phyloP scores from a whole-genome alignment of 2,888 invertebrate species.

The Priocnemis perturbator region DNA sequence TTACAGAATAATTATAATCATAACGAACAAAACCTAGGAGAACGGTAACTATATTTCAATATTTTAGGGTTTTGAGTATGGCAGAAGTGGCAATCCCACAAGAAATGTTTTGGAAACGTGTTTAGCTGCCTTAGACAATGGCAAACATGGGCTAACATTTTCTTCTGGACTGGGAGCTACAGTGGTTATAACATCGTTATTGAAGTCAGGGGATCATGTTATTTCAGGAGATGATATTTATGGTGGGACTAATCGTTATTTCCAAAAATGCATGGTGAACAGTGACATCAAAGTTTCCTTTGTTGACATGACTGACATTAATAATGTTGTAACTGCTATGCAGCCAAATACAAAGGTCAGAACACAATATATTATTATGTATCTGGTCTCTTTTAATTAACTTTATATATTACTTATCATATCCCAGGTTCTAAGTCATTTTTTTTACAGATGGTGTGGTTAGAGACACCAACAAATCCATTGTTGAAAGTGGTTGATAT shows the following conservation, averaged over 20 bases:
- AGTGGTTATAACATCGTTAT: conserved; percentile 84
- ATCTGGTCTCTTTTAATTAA: not conserved
- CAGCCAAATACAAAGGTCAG: conserved; percentile 90
- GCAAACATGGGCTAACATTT: conserved; percentile 88
- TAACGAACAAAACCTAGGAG: no score
- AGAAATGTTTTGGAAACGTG: conserved; percentile 91
- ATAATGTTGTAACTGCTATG: conserved; percentile 82
- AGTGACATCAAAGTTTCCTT: conserved; percentile 87
- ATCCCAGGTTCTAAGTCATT: not conserved
- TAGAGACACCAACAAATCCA: conserved; percentile 98
- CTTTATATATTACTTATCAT: not conserved
- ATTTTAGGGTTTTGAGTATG: conserved; percentile 92
- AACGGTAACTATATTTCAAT: conserved; percentile 43
- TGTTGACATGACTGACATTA: conserved; percentile 84
- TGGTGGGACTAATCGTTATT: conserved; percentile 90
- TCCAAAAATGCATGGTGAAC: conserved; percentile 80
- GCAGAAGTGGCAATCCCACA: conserved; percentile 96
- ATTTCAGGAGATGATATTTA: conserved; percentile 95
- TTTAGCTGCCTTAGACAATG: conserved; percentile 92
- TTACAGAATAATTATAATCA: not conserved
- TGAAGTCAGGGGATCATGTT: conserved; percentile 92
- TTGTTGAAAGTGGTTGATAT: conserved; percentile 93
- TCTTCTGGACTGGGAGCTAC: conserved; percentile 94
- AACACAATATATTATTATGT: not conserved
- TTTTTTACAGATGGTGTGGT: conserved; percentile 87